Evolutionary conservation across 2,113 vertebrate genomes (phyloP).

Genomic region (Gallinago undulata): DNA sequence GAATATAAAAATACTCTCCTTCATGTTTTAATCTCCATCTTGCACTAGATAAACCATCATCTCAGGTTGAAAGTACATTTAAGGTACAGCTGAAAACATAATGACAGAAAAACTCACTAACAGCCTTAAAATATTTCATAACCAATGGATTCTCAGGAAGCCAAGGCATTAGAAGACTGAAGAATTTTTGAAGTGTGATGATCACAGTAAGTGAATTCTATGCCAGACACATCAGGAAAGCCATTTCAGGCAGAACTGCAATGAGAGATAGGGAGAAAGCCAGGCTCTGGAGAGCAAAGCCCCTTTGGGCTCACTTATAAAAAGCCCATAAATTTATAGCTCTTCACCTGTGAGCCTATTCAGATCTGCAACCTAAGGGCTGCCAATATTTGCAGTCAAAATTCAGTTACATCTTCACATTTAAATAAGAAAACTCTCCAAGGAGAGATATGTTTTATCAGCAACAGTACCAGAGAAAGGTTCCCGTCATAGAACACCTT

Average conservation of each 20-base stretch:
- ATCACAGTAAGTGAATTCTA: slow-evolving; percentile 12
- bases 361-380: neutral
- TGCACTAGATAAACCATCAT: neutral
- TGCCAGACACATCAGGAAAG: neutral
- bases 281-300: neutral
- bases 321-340: slow-evolving; percentile 2
- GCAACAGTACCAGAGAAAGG: neutral
- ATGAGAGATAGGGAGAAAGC: neutral
- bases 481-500: neutral
- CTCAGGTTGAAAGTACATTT: neutral
- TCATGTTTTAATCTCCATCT: neutral
- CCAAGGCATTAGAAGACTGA: neutral
- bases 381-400: neutral
- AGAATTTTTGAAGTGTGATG: neutral
- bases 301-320: neutral
- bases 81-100: neutral
- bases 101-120: neutral
- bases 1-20: neutral
- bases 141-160: neutral
- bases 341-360: neutral
- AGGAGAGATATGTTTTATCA: neutral
- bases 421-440: neutral
- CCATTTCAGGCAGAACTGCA: slow-evolving; percentile 3
- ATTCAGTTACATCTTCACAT: slow-evolving; percentile 19
- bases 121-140: neutral